A percentile compares a stretch with the other conserved stretches of the same genome.
Evolutionary conservation across 2,797 vertebrate genomes (phyloP).

Genomic region (Gambusia yucatana): DNA sequence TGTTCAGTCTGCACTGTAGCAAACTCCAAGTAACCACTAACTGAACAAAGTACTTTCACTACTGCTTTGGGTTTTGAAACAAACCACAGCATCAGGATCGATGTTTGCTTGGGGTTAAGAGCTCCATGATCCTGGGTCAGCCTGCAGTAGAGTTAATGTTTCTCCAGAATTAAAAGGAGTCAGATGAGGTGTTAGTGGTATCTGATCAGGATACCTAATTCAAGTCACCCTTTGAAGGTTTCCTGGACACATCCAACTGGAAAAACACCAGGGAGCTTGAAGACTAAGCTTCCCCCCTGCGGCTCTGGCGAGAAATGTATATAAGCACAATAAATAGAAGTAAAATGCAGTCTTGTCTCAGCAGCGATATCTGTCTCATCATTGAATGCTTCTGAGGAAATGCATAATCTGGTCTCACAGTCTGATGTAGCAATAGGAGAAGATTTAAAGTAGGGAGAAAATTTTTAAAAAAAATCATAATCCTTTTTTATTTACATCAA

Average conservation of each 20-base stretch:
- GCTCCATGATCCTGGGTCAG: neutral
- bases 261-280: neutral
- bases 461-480: too few relatives aligned
- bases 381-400: neutral
- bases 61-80: neutral
- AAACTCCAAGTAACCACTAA: neutral
- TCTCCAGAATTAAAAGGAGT: neutral
- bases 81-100: neutral
- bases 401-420: too few relatives aligned
- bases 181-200: neutral
- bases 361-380: neutral
- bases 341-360: neutral
- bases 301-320: neutral
- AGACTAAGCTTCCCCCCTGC: neutral
- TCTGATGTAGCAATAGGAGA: too few relatives aligned
- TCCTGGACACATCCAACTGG: neutral
- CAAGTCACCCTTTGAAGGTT: neutral
- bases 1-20: neutral
- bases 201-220: neutral
- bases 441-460: too few relatives aligned
- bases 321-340: neutral
- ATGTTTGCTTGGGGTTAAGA: neutral
- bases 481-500: too few relatives aligned
- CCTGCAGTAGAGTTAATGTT: neutral
- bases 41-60: neutral